Percentiles rank a stretch among this genome's conserved stretches.
Conservation (phyloP, 2,113 vertebrate species). For the Myrmecobius fasciatus region DNA sequence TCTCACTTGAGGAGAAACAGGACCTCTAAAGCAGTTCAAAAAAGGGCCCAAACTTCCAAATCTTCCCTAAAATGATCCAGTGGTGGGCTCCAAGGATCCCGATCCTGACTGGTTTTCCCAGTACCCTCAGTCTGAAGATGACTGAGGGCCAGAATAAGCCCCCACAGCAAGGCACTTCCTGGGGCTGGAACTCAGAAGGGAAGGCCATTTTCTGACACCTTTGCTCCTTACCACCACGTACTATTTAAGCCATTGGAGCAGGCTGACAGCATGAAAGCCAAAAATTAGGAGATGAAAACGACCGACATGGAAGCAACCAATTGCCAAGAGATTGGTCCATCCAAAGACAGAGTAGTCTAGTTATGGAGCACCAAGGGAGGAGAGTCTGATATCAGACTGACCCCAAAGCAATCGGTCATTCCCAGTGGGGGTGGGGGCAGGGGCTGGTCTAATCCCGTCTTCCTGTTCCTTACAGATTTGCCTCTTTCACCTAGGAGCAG, state of each 20-base stretch:
- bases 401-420: neutral
- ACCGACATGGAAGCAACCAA: slow-evolving; percentile 27
- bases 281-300: neutral
- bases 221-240: neutral
- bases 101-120: neutral
- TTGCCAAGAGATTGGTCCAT: neutral
- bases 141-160: neutral
- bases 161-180: neutral
- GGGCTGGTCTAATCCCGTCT: neutral
- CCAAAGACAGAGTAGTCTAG: slow-evolving; percentile 8
- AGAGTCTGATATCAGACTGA: neutral
- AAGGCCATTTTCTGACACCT: neutral
- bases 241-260: neutral
- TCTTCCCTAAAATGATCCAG: slow-evolving; percentile 6
- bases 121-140: neutral
- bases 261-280: neutral
- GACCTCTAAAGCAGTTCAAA: neutral
- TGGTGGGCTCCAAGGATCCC: neutral
- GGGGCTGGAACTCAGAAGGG: neutral
- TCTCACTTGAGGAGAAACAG: neutral
- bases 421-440: too few species aligned
- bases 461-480: neutral
- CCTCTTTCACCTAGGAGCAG: neutral
- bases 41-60: neutral
- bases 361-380: neutral